Base-by-base conservation (phyloP, 2,888 invertebrate genomes). In the Ecliptopera silaceata region DNA sequence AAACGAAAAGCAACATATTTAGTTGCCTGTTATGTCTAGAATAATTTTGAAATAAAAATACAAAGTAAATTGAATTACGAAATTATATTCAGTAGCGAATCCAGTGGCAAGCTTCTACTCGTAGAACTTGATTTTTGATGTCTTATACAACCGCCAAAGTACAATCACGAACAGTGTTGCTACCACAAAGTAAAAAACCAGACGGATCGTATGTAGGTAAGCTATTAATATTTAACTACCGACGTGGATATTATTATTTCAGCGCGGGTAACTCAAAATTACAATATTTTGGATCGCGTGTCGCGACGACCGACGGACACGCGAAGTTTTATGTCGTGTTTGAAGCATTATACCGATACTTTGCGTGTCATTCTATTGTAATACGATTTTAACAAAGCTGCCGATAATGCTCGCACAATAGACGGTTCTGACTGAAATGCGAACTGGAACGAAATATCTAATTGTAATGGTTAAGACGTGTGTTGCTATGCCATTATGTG, bases 331-430 rank as follows among this genome's bases (percentile, higher is more conserved):
- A 64, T 71, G 72, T 71, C 77, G 75, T 77, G 75, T 80, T 77
- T 71, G 68, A 72, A 68, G 71, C 72, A 81, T 82, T 77, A 82
- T 83, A 82, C 80, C 84, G 80, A 84, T 80, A 80, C 81, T 80
- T 87, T 71, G 87, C 88, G 85, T 88, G 89, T 84, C 79, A 70
- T 75, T 77, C 77, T 79, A 82, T 83, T 86, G 82, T 86, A 81
- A 86, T 84, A 81, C 79, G 78, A 82, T 85, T 86, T 83, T 79
- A 82, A 87, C 83, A 81, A 84, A 86, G 80, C 82, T 78, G 67
- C 61, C 55, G 51, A 70, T 86, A 86, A 87, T 85, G 77, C 82
- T 77, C 78, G 73, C 76, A 85, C 84, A 87, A 88, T 81, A 75
- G 80, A 66, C 71, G 72, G 79, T 79, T 81, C 80, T 75, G 65